Percentiles rank a stretch among this genome's conserved stretches.
These are phyloP conservation scores for Eumeta japonica DNA, from an alignment of 1,140 invertebrate species.

Conservation along the genomic window DNA sequence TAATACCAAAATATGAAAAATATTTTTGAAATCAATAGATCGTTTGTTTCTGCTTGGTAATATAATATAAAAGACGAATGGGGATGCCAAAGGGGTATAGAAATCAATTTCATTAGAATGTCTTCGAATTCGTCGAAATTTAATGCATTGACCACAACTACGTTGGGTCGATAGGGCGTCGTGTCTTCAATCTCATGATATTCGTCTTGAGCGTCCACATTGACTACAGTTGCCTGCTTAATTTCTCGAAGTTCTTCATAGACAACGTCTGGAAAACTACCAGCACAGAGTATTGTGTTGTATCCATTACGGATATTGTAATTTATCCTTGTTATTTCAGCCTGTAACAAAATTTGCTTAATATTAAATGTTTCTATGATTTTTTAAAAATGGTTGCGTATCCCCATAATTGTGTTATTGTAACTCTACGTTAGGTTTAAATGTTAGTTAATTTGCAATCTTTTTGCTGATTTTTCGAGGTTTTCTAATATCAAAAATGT, in stretches of 20 bases:
- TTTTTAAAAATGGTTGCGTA: too few relatives aligned
- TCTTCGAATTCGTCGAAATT: conserved; percentile 28
- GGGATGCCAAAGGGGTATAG: conserved; percentile 33
- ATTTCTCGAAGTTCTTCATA: conserved; percentile 18
- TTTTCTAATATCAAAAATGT: too few relatives aligned
- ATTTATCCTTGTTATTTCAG: conserved; percentile 21
- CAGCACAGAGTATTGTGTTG: conserved; percentile 26
- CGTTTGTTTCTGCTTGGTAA: conserved; percentile 19
- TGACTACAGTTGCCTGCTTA: not conserved
- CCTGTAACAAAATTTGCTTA: conserved; percentile 29
- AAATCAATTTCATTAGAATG: conserved; percentile 19
- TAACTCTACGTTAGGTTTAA: too few relatives aligned
- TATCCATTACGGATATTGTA: conserved; percentile 31
- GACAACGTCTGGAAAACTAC: conserved; percentile 24
- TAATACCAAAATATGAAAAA: conserved; percentile 40
- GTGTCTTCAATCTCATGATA: conserved; percentile 22
- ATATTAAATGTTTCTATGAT: too few relatives aligned
- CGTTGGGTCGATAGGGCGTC: conserved; percentile 26
- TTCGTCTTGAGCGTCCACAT: conserved; percentile 11
- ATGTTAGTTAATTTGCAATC: too few relatives aligned
- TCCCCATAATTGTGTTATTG: too few relatives aligned
- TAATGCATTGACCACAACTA: conserved; percentile 24
- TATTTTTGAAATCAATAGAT: conserved; percentile 22
- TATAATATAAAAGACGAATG: conserved; percentile 31
- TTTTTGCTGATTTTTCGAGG: too few relatives aligned